Base-by-base conservation (phyloP, 2,797 vertebrate genomes). In the Babyrousa celebensis region DNA sequence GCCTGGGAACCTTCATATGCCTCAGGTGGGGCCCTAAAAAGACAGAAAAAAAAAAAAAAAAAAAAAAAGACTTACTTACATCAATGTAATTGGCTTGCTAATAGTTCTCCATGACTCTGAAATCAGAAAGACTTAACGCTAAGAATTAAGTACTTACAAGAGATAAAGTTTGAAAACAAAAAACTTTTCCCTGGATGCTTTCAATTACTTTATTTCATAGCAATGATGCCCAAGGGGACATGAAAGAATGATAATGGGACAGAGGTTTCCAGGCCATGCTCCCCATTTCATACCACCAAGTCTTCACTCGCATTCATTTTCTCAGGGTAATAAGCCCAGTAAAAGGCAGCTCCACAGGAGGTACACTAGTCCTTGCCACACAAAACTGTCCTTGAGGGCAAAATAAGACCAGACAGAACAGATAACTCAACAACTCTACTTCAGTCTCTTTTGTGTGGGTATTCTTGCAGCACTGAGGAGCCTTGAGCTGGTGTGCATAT, bases 131-230 rank as follows among this genome's bases (percentile, higher is more conserved):
- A 23, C 48, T 54, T 68, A 78, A 29, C 27, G 70, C 20, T 83
- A 96, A 25, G 25, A 85, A 68, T 86, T 43, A 68, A 70, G n/a
- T n/a, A 60, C 32, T 40, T 54, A 14, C 12, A 95, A 89, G 70
- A 89, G 21, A 27, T 43, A 36, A 82, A 75, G 77, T 78, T 32
- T 93, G 23, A 96, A 93, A 93, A 86, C 27, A 75, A 96, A 65
- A 85, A 62, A 5, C 11, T 2, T 25, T 82, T 75, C 40, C 79
- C 15, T 12, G 15, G 12, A 89, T 72, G 75, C 17, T 93, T 85
- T 95, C 48, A 62, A 85, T 72, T 67, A 79, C 68, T 80, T 52
- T 54, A 75, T 65, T 65, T 78, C 60, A 40, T 15, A 85, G 8
- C 52, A 52, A 78, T 32, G 56, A 78, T 74, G 74, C 56, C 32